Evolutionary conservation across 2,113 vertebrate genomes (phyloP).

Genomic region (Gadus macrocephalus): DNA sequence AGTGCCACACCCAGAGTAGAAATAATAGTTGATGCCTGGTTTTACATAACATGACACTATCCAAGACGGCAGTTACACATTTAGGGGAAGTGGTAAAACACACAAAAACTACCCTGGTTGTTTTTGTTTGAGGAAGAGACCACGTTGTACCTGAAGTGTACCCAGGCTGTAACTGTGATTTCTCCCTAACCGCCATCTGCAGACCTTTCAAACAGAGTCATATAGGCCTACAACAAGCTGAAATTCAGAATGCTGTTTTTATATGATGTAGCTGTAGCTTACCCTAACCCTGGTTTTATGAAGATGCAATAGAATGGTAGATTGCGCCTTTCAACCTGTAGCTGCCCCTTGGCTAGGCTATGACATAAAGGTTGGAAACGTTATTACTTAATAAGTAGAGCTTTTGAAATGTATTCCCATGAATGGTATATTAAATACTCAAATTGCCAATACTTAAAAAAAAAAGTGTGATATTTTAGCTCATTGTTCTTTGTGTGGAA

Average conservation of each 20-base stretch:
- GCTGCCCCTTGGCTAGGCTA: no score
- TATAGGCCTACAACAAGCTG: no score
- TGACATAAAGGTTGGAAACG: no score
- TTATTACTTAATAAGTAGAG: background rate
- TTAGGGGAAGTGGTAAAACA: slow-evolving; percentile 43
- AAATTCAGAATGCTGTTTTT: no score
- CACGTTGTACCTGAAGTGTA: slow-evolving; percentile 3
- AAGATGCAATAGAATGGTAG: no score
- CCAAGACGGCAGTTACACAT: slow-evolving; percentile 45
- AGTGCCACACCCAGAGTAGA: slow-evolving; percentile 26
- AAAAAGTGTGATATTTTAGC: no score
- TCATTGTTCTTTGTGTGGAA: background rate
- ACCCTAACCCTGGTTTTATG: no score
- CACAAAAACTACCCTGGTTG: slow-evolving; percentile 38
- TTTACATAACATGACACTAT: background rate
- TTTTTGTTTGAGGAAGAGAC: slow-evolving; percentile 32
- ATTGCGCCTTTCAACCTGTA: no score
- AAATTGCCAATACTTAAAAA: background rate
- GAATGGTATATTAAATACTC: background rate
- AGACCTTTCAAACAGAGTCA: no score
- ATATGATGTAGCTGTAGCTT: no score
- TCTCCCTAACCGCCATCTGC: background rate
- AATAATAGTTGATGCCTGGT: background rate
- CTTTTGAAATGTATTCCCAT: background rate
- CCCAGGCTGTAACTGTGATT: slow-evolving; percentile 6